phyloP scores from a whole-genome alignment of 2,113 vertebrate genomes.

The Gallinago undulata region DNA sequence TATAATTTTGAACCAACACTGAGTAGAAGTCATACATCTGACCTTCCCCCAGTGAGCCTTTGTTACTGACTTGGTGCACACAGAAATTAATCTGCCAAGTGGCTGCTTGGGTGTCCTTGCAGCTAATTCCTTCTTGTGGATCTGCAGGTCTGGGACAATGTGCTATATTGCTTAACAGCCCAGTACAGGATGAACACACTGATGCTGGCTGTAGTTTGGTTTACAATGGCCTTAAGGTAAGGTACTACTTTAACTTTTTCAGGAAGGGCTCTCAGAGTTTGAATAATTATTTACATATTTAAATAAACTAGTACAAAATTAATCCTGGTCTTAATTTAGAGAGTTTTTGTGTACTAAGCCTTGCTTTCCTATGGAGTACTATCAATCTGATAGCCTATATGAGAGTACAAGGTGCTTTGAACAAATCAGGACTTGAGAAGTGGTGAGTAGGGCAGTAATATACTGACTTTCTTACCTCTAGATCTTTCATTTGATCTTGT shows the following conservation, averaged over 20 bases:
- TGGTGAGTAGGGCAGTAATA: background rate
- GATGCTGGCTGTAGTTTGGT: conserved; percentile 94
- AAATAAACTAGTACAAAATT: background rate
- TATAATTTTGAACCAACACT: background rate
- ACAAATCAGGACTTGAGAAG: background rate
- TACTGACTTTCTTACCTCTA: background rate
- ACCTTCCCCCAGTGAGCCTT: background rate
- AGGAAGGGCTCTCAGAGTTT: background rate
- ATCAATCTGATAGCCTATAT: background rate
- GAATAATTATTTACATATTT: background rate
- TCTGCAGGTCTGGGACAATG: conserved; percentile 86
- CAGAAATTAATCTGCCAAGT: background rate
- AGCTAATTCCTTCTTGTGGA: background rate
- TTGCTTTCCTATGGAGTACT: background rate
- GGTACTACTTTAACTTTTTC: background rate
- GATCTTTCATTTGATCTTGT: background rate
- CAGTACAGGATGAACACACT: conserved; percentile 88
- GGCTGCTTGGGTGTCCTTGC: background rate
- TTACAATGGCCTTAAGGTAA: conserved; percentile 96
- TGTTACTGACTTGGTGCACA: background rate
- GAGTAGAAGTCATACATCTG: background rate
- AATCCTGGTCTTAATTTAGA: background rate
- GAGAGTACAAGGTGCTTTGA: background rate
- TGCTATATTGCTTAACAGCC: conserved; percentile 83
- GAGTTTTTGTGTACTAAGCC: background rate